Conservation (phyloP, 2,797 vertebrate species). For the Darevskia mixta region DNA sequence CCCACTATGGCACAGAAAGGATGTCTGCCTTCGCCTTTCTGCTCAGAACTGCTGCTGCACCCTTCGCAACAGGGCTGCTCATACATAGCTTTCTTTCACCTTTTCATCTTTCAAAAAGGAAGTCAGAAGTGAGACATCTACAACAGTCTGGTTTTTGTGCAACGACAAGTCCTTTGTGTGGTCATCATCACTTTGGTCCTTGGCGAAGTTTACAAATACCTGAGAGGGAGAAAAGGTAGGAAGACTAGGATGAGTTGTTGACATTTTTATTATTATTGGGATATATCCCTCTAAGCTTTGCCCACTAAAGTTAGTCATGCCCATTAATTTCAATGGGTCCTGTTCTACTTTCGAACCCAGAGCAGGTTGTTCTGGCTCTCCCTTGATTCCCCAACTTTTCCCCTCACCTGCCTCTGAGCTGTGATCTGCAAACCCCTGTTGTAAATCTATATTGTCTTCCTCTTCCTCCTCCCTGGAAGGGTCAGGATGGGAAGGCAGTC, state of each 20-base stretch:
- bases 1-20: conserved; percentile 59
- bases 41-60: conserved; percentile 22
- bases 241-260: not conserved
- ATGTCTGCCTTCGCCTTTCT: conserved; percentile 52
- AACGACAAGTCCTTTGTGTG: conserved; percentile 92
- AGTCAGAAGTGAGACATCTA: conserved; percentile 83
- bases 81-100: conserved; percentile 90
- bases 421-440: too few relatives aligned
- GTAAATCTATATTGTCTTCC: too few relatives aligned
- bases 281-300: too few relatives aligned
- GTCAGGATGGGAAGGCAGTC: too few relatives aligned
- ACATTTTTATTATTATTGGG: not conserved
- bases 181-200: conserved; percentile 98
- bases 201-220: conserved; percentile 99
- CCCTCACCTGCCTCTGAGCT: too few relatives aligned
- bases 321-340: too few relatives aligned
- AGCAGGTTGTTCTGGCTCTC: too few relatives aligned
- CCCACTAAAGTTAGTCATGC: too few relatives aligned
- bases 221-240: conserved; percentile 64
- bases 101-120: conserved; percentile 90
- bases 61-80: conserved; percentile 76
- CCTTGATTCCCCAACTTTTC: too few relatives aligned
- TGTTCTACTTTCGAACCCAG: not conserved
- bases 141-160: conserved; percentile 85
- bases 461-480: too few relatives aligned